Conservation (phyloP, 2,797 vertebrate species). For the Limosa lapponica region DNA sequence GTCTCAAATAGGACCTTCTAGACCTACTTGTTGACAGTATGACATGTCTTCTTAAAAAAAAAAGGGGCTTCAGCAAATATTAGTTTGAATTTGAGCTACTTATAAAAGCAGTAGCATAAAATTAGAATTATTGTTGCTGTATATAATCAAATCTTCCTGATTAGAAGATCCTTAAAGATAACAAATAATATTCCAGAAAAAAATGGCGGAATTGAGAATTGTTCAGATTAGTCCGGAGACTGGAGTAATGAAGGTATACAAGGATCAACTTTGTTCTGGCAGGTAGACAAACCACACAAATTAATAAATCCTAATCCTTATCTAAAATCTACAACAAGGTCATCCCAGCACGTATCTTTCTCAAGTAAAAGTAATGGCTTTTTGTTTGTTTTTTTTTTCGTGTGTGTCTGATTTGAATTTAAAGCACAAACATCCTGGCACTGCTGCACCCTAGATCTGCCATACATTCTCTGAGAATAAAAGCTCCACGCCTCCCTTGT, state of each 20-base stretch:
- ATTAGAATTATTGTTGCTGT: background rate
- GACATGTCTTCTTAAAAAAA: background rate
- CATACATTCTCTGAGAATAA: conserved; percentile 1
- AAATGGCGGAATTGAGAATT: background rate
- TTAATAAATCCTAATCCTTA: background rate
- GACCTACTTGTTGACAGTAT: background rate
- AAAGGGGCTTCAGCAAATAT: background rate
- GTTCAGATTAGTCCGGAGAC: background rate
- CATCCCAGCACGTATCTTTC: background rate
- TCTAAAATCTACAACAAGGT: background rate
- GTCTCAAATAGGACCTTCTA: background rate
- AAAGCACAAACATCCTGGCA: conserved; percentile 12
- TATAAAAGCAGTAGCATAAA: background rate
- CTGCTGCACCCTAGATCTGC: background rate
- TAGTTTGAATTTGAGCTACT: background rate
- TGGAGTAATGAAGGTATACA: background rate
- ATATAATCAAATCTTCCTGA: background rate
- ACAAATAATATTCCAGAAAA: background rate
- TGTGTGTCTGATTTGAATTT: conserved; percentile 17
- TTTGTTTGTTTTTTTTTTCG: background rate
- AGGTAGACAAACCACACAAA: background rate
- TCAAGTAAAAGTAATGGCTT: background rate
- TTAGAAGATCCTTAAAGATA: background rate
- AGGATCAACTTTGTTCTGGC: background rate
- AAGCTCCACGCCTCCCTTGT: conserved; percentile 35